Conservation (phyloP, 2,888 invertebrate species). For the Eupithecia pulchellata region DNA sequence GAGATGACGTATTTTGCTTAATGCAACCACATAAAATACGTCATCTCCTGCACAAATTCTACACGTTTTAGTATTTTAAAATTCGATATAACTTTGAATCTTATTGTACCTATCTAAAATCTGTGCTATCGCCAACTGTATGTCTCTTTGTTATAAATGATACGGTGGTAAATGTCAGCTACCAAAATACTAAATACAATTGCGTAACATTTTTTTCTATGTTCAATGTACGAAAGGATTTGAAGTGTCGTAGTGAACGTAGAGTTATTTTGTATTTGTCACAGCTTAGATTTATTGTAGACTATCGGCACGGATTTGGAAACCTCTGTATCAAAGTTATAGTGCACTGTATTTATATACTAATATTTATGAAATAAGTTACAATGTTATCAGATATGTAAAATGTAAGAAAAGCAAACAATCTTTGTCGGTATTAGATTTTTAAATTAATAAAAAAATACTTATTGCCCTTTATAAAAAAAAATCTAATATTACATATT, state of each 20-base stretch:
- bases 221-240: conserved; percentile 56
- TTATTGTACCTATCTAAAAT: not conserved
- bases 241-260: conserved; percentile 39
- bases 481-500: no score
- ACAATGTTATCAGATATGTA: not conserved
- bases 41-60: no score
- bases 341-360: not conserved
- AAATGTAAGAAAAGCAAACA: not conserved
- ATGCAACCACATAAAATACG: no score
- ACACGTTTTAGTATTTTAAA: no score
- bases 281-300: no score
- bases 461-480: no score
- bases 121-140: not conserved
- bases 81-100: no score
- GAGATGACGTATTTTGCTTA: no score
- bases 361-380: not conserved
- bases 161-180: conserved; percentile 69
- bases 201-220: conserved; percentile 62
- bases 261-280: not conserved
- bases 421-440: not conserved
- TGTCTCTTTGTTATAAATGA: not conserved
- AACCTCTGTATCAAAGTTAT: not conserved
- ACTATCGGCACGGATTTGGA: not conserved
- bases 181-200: conserved; percentile 76
- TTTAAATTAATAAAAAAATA: not conserved